These are phyloP conservation scores for Aphrophora alni DNA, from an alignment of 2,888 invertebrate species.

Conservation along the genomic window DNA sequence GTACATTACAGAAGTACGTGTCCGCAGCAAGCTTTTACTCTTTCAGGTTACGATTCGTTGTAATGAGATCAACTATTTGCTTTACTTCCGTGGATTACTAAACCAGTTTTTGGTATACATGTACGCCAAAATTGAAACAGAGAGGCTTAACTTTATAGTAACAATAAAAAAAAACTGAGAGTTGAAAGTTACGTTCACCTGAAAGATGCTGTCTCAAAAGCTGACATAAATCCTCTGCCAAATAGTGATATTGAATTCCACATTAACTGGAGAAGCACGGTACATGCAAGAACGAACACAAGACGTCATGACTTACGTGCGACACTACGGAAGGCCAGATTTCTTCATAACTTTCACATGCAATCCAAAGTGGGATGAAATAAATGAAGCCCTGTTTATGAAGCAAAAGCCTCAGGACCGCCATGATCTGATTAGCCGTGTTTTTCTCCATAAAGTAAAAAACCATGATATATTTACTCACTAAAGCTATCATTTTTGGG, in stretches of 20 bases:
- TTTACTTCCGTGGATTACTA: conserved; percentile 27
- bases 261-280: conserved; percentile 55
- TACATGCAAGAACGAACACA: conserved; percentile 55
- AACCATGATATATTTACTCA: conserved; percentile 46
- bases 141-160: conserved; percentile 40
- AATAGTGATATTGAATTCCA: conserved; percentile 48
- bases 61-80: conserved; percentile 26
- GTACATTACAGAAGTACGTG: conserved; percentile 36
- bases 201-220: conserved; percentile 45
- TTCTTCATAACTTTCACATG: conserved; percentile 56
- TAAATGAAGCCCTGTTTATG: conserved; percentile 54
- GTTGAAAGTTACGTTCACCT: conserved; percentile 49
- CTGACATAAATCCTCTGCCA: conserved; percentile 41
- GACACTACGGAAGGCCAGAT: conserved; percentile 55
- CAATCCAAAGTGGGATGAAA: conserved; percentile 54
- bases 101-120: conserved; percentile 43
- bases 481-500: conserved; percentile 49
- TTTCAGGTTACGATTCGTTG: conserved; percentile 42
- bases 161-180: conserved; percentile 48
- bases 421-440: conserved; percentile 50
- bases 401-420: conserved; percentile 45
- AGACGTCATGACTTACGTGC: conserved; percentile 55
- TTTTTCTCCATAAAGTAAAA: conserved; percentile 52
- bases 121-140: conserved; percentile 47
- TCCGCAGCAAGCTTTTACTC: conserved; percentile 48